These are phyloP conservation scores for Rhysida immarginata DNA, from an alignment of 1,140 invertebrate genomes.

Conservation along the genomic window DNA sequence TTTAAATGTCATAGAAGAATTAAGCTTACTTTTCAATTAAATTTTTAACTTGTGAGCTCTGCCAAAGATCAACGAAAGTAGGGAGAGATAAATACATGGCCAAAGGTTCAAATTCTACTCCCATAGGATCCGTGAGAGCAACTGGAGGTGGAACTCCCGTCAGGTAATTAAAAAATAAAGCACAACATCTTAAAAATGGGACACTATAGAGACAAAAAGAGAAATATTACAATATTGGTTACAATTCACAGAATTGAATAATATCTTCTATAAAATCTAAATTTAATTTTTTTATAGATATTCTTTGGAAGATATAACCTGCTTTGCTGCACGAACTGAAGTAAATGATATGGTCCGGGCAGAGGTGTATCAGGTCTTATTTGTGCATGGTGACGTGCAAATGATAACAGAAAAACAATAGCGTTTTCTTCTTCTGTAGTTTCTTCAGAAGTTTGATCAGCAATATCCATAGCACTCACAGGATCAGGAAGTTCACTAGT, in stretches of 20 bases:
- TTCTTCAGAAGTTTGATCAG: neutral
- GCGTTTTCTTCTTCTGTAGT: neutral
- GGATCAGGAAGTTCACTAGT: conserved; percentile 11
- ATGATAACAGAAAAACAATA: neutral
- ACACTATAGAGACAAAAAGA: conserved; percentile 27
- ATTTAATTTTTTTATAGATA: neutral
- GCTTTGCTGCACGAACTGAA: conserved; percentile 3
- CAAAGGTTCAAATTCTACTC: conserved; percentile 60
- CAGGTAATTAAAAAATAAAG: conserved; percentile 76
- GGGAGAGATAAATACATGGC: conserved; percentile 73
- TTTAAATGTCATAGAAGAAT: too few relatives aligned
- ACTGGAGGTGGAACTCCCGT: conserved; percentile 62
- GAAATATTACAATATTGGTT: neutral
- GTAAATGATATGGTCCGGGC: neutral
- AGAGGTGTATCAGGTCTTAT: neutral
- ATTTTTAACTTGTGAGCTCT: neutral
- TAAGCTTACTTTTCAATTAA: conserved; percentile 1
- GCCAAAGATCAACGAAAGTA: conserved; percentile 11
- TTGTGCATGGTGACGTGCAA: neutral
- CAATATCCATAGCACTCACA: neutral
- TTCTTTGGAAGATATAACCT: neutral
- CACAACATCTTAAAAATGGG: conserved; percentile 72
- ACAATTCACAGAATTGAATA: neutral
- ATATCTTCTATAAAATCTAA: neutral
- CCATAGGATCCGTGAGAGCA: conserved; percentile 47